Conservation (phyloP, 2,888 invertebrate species). For the Heliconius charithonia region DNA sequence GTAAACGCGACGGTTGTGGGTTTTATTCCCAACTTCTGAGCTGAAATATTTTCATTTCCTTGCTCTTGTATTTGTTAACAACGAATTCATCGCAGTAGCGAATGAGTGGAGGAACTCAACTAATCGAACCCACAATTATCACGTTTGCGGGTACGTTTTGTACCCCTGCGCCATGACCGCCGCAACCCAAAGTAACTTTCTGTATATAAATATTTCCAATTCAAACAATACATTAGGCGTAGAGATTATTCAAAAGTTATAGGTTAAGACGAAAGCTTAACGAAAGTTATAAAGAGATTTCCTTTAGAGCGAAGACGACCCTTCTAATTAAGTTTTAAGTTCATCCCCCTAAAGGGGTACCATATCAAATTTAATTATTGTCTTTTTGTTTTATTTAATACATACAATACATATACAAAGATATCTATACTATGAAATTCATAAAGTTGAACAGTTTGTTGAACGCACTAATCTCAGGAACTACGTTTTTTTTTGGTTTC, state of each 20-base stretch:
- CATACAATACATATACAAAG: background rate
- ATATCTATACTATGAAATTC: background rate
- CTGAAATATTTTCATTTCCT: no score
- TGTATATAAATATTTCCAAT: background rate
- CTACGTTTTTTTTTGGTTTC: no score
- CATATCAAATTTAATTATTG: background rate
- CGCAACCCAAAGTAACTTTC: no score
- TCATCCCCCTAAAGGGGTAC: background rate
- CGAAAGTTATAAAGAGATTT: constrained; percentile 19
- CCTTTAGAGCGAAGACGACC: background rate
- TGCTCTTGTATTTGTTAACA: no score
- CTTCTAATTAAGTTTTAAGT: constrained; percentile 23
- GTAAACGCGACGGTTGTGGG: no score
- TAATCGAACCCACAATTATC: background rate
- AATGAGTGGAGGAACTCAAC: background rate
- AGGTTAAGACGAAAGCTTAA: constrained; percentile 16
- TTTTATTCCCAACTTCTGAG: no score
- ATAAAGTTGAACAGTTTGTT: background rate
- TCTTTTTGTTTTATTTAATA: background rate
- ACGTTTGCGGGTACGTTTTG: background rate
- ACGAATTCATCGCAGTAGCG: no score
- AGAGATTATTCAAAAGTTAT: constrained; percentile 6
- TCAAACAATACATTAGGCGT: constrained; percentile 10
- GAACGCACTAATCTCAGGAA: background rate
- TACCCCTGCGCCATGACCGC: no score